A percentile compares a stretch with the other conserved stretches of the same genome.
phyloP scores from a whole-genome alignment of 2,888 invertebrate species.

The Polymixis lichenea region DNA sequence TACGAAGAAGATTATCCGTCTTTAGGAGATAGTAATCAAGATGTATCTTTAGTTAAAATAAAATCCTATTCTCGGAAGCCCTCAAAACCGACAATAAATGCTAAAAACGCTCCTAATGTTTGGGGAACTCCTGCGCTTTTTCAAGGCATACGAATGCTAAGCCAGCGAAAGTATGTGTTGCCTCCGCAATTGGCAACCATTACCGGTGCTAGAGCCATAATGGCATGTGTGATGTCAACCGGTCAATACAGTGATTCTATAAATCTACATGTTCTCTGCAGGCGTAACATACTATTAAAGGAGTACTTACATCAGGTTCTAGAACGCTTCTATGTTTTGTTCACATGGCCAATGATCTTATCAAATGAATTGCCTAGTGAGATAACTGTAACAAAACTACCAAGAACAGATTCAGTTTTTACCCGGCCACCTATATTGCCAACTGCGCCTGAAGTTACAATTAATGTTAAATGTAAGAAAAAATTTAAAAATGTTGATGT shows the following conservation, averaged over 20 bases:
- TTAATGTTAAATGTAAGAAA: slow-evolving; percentile 47
- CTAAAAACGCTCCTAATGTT: slow-evolving; percentile 71
- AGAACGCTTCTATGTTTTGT: slow-evolving; percentile 78
- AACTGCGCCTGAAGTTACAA: slow-evolving; percentile 55
- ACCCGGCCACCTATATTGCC: slow-evolving; percentile 42
- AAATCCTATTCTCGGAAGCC: slow-evolving; percentile 81
- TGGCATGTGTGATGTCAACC: slow-evolving; percentile 68
- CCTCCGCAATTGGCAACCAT: slow-evolving; percentile 82
- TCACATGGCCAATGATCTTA: slow-evolving; percentile 82
- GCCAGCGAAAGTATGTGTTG: slow-evolving; percentile 72
- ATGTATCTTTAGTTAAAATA: slow-evolving; percentile 68
- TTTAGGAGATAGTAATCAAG: slow-evolving; percentile 64
- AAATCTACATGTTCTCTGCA: slow-evolving; percentile 68
- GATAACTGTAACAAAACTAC: slow-evolving; percentile 2
- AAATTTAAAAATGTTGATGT: slow-evolving; percentile 41
- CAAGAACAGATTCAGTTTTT: slow-evolving; percentile 37
- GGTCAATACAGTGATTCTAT: slow-evolving; percentile 48
- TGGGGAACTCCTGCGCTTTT: slow-evolving; percentile 75
- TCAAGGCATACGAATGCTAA: slow-evolving; percentile 4
- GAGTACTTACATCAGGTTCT: slow-evolving; percentile 71
- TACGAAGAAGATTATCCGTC: slow-evolving; percentile 69
- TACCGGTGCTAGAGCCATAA: slow-evolving; percentile 79
- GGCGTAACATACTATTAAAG: slow-evolving; percentile 72
- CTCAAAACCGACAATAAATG: slow-evolving; percentile 50
- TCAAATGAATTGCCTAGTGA: slow-evolving; percentile 71